These are phyloP conservation scores for Ptychadena robeensis DNA, from an alignment of 2,797 vertebrate genomes.

Conservation along the genomic window DNA sequence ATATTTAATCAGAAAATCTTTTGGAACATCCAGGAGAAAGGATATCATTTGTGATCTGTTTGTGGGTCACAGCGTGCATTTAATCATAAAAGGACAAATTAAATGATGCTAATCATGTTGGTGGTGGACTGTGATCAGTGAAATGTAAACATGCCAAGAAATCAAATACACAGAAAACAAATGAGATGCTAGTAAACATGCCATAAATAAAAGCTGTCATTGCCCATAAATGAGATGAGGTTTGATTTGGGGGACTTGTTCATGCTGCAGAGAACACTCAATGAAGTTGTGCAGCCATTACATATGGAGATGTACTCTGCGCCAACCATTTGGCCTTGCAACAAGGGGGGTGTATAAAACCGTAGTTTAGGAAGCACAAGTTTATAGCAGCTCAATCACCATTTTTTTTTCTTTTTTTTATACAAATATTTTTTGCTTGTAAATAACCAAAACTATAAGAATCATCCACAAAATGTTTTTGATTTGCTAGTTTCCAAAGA, in stretches of 20 bases:
- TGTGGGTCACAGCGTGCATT: slow-evolving; percentile 11
- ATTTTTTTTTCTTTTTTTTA: slow-evolving; percentile 32
- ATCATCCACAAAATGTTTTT: slow-evolving; percentile 39
- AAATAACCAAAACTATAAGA: slow-evolving; percentile 35
- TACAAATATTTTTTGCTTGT: neutral
- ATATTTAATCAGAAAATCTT: neutral
- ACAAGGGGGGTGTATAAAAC: neutral
- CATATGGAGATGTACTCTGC: neutral
- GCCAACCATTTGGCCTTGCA: slow-evolving; percentile 1
- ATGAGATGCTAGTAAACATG: slow-evolving; percentile 12
- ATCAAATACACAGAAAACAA: slow-evolving; percentile 6
- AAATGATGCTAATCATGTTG: neutral
- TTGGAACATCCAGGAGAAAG: neutral
- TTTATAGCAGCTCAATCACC: slow-evolving; percentile 14
- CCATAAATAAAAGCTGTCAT: neutral
- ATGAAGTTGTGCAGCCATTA: slow-evolving; percentile 2
- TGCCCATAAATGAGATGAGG: neutral
- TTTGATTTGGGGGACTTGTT: neutral
- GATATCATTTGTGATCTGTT: neutral
- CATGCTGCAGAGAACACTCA: slow-evolving; percentile 12
- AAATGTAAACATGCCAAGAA: slow-evolving; percentile 4
- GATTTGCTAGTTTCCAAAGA: slow-evolving; percentile 22
- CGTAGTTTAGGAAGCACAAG: slow-evolving; percentile 21
- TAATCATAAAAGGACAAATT: neutral
- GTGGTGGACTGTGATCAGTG: neutral